Evolutionary conservation across 2,113 vertebrate genomes (phyloP).

Genomic region (Oreochromis tanganicae): DNA sequence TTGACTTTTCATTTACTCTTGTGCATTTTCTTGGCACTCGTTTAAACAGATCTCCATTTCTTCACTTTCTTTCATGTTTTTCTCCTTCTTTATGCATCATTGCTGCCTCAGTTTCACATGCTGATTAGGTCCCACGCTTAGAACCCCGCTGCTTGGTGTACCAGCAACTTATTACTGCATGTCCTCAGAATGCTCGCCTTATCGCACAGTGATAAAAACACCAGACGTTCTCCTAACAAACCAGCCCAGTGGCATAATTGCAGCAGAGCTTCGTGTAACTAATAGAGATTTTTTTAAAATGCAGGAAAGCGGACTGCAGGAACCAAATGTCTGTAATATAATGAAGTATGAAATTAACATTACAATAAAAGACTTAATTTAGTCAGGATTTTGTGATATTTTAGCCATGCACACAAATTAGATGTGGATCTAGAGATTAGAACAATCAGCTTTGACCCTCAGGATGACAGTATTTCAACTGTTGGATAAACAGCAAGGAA

Average conservation of each 20-base stretch:
- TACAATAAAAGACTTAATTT: not conserved
- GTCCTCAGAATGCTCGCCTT: slow-evolving; percentile 13
- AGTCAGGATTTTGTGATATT: not conserved
- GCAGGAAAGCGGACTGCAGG: not conserved
- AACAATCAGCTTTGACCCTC: not conserved
- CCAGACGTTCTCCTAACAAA: not conserved
- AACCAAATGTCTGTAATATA: not conserved
- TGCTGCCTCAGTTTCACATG: not conserved
- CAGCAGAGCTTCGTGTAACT: not conserved
- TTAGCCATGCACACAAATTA: not conserved
- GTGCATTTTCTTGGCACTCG: not conserved
- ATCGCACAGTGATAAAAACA: slow-evolving; percentile 31
- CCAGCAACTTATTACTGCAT: not conserved
- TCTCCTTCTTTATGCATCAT: not conserved
- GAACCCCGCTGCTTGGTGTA: not conserved
- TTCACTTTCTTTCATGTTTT: not conserved
- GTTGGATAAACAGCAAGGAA: not conserved
- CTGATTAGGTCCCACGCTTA: not conserved
- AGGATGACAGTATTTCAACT: not conserved
- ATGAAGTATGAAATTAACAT: not conserved
- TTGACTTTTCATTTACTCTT: not conserved
- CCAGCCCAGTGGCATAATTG: not conserved
- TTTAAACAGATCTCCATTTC: not conserved
- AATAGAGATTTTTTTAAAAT: accelerated
- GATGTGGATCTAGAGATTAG: not conserved